phyloP scores from a whole-genome alignment of 2,888 invertebrate genomes.

The Cinara cedri region DNA sequence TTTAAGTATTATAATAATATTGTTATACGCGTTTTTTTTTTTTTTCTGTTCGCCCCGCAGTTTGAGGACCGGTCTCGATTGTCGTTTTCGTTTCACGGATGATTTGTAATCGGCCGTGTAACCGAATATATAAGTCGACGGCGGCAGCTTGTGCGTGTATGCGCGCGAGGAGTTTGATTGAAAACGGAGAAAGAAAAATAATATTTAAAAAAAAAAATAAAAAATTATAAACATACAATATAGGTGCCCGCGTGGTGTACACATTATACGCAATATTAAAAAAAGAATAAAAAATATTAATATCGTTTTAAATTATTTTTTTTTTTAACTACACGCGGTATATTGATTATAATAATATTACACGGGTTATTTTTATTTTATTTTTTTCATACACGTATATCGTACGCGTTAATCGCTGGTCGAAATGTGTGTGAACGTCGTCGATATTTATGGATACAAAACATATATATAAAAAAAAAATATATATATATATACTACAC shows the following conservation, averaged over 20 bases:
- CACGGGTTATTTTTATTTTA: no score
- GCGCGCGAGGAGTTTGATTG: conserved; percentile 41
- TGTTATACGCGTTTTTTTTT: conserved; percentile 30
- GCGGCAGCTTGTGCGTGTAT: neutral
- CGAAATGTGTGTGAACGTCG: neutral
- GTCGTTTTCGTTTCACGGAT: conserved; percentile 57
- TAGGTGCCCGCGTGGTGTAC: no score
- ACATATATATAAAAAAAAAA: no score
- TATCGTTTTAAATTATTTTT: conserved; percentile 21
- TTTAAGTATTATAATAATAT: conserved; percentile 43
- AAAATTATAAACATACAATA: no score
- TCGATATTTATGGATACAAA: no score
- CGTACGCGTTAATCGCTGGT: neutral
- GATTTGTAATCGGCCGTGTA: conserved; percentile 54
- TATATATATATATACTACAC: no score
- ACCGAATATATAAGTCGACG: conserved; percentile 45
- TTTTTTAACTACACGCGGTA: neutral
- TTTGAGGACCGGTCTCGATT: conserved; percentile 55
- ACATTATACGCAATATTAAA: no score
- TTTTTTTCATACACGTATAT: no score
- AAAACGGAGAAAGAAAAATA: conserved; percentile 31
- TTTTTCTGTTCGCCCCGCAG: conserved; percentile 14
- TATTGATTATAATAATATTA: no score
- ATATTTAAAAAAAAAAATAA: no score
- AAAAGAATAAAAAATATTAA: neutral